Evolutionary conservation across 2,113 vertebrate species (phyloP).

Genomic region (Aythya baeri): DNA sequence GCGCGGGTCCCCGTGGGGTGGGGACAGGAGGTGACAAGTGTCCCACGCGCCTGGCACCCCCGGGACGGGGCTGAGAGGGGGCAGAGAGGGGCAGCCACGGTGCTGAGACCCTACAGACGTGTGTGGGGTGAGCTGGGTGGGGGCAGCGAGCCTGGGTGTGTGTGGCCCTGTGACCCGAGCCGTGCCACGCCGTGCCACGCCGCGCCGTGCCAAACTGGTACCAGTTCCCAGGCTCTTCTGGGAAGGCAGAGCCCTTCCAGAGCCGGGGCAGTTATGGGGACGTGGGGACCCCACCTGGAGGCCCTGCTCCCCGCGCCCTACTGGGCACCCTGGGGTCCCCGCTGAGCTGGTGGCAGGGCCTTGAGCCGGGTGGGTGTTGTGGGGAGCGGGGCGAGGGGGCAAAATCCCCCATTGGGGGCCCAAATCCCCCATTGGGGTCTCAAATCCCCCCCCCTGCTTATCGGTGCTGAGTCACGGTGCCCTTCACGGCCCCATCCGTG

Average conservation of each 20-base stretch:
- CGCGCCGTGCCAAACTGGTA: rapidly evolving
- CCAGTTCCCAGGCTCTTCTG: background rate
- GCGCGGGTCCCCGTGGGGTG: rapidly evolving
- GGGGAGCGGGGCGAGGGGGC: background rate
- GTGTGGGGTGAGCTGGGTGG: background rate
- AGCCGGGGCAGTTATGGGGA: rapidly evolving
- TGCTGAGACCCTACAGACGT: background rate
- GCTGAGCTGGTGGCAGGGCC: background rate
- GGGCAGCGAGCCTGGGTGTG: background rate
- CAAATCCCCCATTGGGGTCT: background rate
- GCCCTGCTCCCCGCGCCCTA: background rate
- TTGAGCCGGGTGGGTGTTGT: background rate
- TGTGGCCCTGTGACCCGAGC: background rate
- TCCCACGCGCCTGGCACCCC: background rate
- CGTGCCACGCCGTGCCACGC: background rate
- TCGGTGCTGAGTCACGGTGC: conserved; percentile 50
- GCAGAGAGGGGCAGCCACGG: background rate
- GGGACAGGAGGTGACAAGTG: background rate
- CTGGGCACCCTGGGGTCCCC: background rate
- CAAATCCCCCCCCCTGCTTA: background rate
- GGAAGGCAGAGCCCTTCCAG: background rate
- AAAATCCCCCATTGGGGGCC: background rate
- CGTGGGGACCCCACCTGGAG: background rate
- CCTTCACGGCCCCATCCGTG: background rate
- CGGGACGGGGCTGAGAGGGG: background rate